Base-by-base conservation (phyloP, 1,140 invertebrate species). In the Amphibalanus amphitrite region DNA sequence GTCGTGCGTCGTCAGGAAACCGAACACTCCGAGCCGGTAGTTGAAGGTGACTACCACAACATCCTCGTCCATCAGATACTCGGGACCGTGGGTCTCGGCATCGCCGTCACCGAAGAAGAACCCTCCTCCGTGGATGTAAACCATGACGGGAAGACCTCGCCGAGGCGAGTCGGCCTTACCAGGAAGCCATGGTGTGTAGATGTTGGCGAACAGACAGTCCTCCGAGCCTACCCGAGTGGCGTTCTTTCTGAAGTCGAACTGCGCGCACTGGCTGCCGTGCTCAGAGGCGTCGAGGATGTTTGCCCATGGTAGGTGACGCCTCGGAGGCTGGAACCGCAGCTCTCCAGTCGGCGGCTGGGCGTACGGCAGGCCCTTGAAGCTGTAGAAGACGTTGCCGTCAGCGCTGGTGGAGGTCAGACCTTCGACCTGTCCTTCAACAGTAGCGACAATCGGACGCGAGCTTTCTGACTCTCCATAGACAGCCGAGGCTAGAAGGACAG, bases 151-250 rank as follows among this genome's bases (percentile, higher is more conserved):
- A 33, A 79, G 33, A 38, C 33, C 33, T n/a, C n/a, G 33, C 3
- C 85, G 81, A 38, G n/a, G n/a, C 33, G 15, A 15, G 4, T 38
- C 33, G 4, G 33, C 33, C 33, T 38, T 15, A 6, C 33, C 33
- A 15, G 15, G 33, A 4, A 4, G 33, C 33, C 86, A 86, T 15
- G 90, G 90, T 47, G 84, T 84, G 80, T 94, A 97, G 23, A 98
- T 90, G 80, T 95, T 97, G 69, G 98, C 85, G 80, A 94, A 95
- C n/a, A 98, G 86, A 80, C 95, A 98, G 82, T 98, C 95, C 83
- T 98, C 95, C 75, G 85, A 90, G 71, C 93, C 79, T 38, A 85
- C 86, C 1, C 33, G 33, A 15, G 33, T 38, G 33, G 67, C 68
- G n/a, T 72, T 69, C 23, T 74, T 38, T 15, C 4, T 6, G 33